phyloP scores from a whole-genome alignment of 2,113 vertebrate genomes.

The Tachysurus vachellii region DNA sequence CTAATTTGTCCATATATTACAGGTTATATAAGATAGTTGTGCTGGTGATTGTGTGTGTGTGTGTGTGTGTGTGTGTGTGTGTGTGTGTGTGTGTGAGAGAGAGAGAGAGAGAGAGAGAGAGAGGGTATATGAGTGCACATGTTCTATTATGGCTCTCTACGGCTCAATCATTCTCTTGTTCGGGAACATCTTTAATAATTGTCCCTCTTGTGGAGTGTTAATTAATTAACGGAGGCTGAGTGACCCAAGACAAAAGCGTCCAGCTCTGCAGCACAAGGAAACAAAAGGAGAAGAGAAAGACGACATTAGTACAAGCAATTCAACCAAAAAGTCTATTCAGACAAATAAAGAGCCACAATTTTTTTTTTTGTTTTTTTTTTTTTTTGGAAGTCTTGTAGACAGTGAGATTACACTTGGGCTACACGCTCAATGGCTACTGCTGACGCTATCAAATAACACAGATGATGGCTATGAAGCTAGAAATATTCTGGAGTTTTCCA shows the following conservation, averaged over 20 bases:
- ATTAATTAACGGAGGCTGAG: slow-evolving; percentile 53
- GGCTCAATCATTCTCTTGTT: slow-evolving; percentile 50
- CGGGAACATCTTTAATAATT: slow-evolving; percentile 53
- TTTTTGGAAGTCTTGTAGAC: neutral
- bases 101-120: neutral
- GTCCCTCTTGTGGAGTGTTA: slow-evolving; percentile 51
- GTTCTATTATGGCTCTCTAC: slow-evolving; percentile 44
- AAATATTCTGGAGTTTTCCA: neutral
- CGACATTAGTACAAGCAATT: slow-evolving; percentile 32
- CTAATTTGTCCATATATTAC: slow-evolving; percentile 41
- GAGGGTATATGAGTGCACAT: neutral
- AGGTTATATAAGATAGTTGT: slow-evolving; percentile 16
- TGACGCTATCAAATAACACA: neutral
- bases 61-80: slow-evolving; percentile 16
- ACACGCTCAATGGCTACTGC: neutral
- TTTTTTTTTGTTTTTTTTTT: neutral
- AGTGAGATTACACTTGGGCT: neutral
- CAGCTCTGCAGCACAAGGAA: neutral
- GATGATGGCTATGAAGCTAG: neutral
- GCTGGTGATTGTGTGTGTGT: slow-evolving; percentile 10
- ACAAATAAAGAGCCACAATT: neutral
- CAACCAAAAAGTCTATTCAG: slow-evolving; percentile 28
- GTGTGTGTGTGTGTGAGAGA: neutral
- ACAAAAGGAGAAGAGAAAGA: slow-evolving; percentile 35
- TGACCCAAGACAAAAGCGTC: slow-evolving; percentile 51